Base-by-base conservation (phyloP, 2,888 invertebrate genomes). In the Maniola hyperantus region DNA sequence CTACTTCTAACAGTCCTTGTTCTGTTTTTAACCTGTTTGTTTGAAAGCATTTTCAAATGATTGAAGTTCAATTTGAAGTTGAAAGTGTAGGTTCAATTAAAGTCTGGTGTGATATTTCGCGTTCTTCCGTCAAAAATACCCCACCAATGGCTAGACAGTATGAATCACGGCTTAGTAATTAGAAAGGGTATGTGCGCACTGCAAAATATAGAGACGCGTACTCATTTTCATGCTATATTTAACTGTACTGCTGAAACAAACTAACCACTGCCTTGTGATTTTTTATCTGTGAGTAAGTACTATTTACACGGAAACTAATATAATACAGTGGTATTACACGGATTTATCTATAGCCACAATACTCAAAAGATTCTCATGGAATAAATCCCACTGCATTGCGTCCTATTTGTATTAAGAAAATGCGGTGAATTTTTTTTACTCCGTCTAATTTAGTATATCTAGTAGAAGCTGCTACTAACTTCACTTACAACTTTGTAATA, bases 71-170 rank as follows among this genome's bases (percentile, higher is more conserved):
- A 26, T 44, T n/a, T 6, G 13, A 1, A 44, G 13, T 6, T 36
- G 8, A 8, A 6, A n/a, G 6, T 44, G 13, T 6, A 18, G 48
- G 48, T 48, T 18, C n/a, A 11, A 36, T 18, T 42, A 18, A 11
- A 20, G 36, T 20, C 42, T 42, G 39, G 57, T 42, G 57, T 39
- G 20, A 57, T 57, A 42, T 42, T 42, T 57, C 42, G 39, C 39
- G 20, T 11, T 39, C 18, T 57, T 18, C 57, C 15, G 6, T 57
- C 39, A 57, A 42, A 18, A 57, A 42, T 42, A 20, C 20, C 39
- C 18, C 20, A 7, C 39, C 36, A 55, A 55, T 6, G 11, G 11
- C 55, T 55, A 55, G 42, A 20, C 42, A 20, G 54, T 54, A 39
- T 57, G 57, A 57, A 42, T 57, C 42, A 55, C 18, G 5, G 42